phyloP scores from a whole-genome alignment of 2,797 vertebrate genomes.

The Cossypha niveicapilla region DNA sequence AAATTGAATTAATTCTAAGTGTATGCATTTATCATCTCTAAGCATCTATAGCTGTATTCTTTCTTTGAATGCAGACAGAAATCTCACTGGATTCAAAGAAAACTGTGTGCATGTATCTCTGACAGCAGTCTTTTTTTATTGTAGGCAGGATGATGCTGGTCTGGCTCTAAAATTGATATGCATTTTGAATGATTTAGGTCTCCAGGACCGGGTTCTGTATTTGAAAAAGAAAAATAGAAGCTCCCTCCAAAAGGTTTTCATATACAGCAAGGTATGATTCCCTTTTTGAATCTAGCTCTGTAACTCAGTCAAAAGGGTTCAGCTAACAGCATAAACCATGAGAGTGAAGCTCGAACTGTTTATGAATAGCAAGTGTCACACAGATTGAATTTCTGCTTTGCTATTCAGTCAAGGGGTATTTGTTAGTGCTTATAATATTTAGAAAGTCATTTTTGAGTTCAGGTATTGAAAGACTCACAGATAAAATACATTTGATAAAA shows the following conservation, averaged over 20 bases:
- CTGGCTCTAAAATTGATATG: not conserved
- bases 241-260: not conserved
- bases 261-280: not conserved
- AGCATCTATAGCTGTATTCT: not conserved
- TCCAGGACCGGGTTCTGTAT: not conserved
- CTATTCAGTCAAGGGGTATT: conserved; percentile 51
- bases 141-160: not conserved
- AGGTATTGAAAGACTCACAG: conserved; percentile 30
- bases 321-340: conserved; percentile 3
- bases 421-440: conserved; percentile 60
- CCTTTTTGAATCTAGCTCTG: not conserved
- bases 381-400: conserved; percentile 48
- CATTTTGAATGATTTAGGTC: not conserved
- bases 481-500: conserved; percentile 42
- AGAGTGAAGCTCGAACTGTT: not conserved
- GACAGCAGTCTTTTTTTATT: not conserved
- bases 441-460: conserved; percentile 33
- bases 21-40: not conserved
- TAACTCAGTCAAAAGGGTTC: conserved; percentile 18
- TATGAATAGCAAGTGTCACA: conserved; percentile 51
- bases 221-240: conserved; percentile 27
- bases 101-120: not conserved
- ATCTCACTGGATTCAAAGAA: not conserved
- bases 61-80: not conserved
- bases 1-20: not conserved